Evolutionary conservation across 2,113 vertebrate species (phyloP), one percentile per base, ranked within the genome.

Genomic region (Corythaixoides concolor): DNA sequence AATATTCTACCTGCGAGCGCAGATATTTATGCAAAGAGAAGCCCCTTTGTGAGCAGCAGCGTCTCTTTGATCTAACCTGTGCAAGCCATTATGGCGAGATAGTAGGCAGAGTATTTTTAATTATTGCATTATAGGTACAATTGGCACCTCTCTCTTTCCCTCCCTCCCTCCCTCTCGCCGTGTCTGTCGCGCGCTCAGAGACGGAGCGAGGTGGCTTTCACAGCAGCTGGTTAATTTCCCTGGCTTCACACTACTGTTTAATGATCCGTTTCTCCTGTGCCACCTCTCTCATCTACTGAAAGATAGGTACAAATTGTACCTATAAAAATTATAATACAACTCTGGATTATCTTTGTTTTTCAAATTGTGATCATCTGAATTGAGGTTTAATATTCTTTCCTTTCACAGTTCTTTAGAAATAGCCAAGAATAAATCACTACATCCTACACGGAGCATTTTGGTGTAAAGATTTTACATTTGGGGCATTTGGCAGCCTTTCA

Each of bases 211-310:
- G 98, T 98, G 98, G 98, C 98, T 98, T 98, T 97, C 97, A 97
- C 98, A 98, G 98, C 98, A 98, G 98, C 98, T 98, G 98, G 97
- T 98, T 98, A 98, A 98, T 98, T 98, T 98, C 98, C 98, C 98
- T 98, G 98, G 98, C 98, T 98, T 98, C 98, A 98, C 98, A 98
- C 98, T 98, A 98, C 97, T 97, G 98, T 98, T 98, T 98, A 98
- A 98, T 98, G 98, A 98, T 98, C 98, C 98, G 95, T 98, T 98
- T 98, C 98, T 98, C 88, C 52, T 97, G 98, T 98, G 97, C 98
- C 98, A 98, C 98, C 98, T 98, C 98, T 98, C 98, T 98, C 98
- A 98, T 98, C 98, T 98, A 97, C 98, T 97, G 98, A 98, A 98
- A 98, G 98, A 98, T 98, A 98, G 98, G 98, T 98, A 98, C 98